Evolutionary conservation across 2,113 vertebrate genomes (phyloP).

Genomic region (Glaucomys volans): DNA sequence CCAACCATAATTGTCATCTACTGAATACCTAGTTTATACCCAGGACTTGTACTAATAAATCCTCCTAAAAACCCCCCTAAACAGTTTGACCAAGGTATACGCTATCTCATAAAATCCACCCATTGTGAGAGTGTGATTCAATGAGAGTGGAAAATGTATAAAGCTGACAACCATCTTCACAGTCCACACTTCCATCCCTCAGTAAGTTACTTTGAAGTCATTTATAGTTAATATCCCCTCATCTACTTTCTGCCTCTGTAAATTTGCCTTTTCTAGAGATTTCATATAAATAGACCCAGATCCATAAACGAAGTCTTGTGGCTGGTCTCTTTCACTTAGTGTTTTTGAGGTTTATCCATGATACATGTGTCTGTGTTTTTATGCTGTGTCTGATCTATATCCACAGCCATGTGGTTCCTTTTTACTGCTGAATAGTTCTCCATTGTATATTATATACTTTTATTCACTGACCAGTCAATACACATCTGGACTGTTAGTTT

Average conservation of each 20-base stretch:
- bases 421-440: too few relatives aligned
- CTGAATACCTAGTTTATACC: background rate
- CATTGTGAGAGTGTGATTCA: background rate
- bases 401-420: too few relatives aligned
- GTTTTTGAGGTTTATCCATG: too few relatives aligned
- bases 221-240: background rate
- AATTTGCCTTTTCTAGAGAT: background rate
- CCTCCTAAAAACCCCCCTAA: background rate
- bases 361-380: too few relatives aligned
- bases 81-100: background rate
- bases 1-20: background rate
- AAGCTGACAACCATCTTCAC: background rate
- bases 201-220: background rate
- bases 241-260: background rate
- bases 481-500: background rate
- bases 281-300: background rate
- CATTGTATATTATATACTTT: too few relatives aligned
- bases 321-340: background rate
- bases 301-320: background rate
- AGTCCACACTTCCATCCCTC: background rate
- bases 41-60: background rate
- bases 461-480: background rate
- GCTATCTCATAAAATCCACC: conserved; percentile 18
- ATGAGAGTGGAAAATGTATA: background rate
- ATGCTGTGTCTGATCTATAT: too few relatives aligned